Evolutionary conservation across 2,888 invertebrate species (phyloP).

Genomic region (Sericinus montela): DNA sequence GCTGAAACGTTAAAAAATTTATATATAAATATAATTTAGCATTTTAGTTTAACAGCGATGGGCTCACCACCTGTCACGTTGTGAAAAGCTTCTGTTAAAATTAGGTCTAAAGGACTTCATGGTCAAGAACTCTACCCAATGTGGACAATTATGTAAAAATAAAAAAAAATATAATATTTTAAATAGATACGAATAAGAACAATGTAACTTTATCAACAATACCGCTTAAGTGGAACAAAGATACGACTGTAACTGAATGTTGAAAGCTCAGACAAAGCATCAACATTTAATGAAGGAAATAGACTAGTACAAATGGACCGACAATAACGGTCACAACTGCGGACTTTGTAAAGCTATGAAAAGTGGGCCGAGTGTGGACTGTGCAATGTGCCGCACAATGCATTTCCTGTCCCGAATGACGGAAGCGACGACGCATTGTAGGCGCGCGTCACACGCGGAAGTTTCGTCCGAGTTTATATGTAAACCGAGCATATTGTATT

Average conservation of each 20-base stretch:
- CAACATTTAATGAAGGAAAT: conserved; percentile 30
- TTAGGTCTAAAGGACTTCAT: too few species aligned
- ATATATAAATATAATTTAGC: too few species aligned
- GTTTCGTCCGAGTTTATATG: conserved; percentile 40
- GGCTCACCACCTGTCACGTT: too few species aligned
- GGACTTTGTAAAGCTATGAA: conserved; percentile 48
- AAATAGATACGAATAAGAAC: too few species aligned
- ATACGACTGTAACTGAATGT: neutral
- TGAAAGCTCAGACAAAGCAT: conserved; percentile 32
- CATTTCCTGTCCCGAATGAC: conserved; percentile 43
- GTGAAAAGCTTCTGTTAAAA: too few species aligned
- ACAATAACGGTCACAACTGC: conserved; percentile 39
- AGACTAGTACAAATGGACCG: conserved; percentile 43
- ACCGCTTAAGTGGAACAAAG: too few species aligned
- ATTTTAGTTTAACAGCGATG: too few species aligned
- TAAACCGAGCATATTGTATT: conserved; percentile 1
- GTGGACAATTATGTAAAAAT: too few species aligned
- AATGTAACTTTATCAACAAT: too few species aligned
- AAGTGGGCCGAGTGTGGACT: conserved; percentile 47
- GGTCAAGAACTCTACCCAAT: too few species aligned
- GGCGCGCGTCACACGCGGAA: conserved; percentile 41
- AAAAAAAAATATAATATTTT: too few species aligned
- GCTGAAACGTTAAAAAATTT: conserved; percentile 71
- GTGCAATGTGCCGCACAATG: conserved; percentile 41
- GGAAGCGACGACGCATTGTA: conserved; percentile 54